Evolutionary conservation across 2,888 invertebrate genomes (phyloP), one percentile per base, ranked within the genome.

Genomic region (Lepeophtheirus nordmannii): DNA sequence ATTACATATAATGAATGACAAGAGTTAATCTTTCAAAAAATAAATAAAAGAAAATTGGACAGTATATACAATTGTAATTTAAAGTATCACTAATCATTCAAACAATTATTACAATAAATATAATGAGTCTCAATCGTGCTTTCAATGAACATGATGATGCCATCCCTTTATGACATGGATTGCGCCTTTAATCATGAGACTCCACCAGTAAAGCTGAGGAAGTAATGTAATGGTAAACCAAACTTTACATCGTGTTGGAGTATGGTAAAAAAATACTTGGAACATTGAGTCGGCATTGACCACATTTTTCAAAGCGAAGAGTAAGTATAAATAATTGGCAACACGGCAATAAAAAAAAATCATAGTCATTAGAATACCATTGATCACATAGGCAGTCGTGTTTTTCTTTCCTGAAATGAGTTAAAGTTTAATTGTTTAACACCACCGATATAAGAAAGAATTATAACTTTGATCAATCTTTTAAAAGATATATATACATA

Each of bases 261-360:
- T 62, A 17, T 30, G 30, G 30, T 39, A n/a, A 20, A 17, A 20
- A 9, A 62, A 39, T n/a, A 20, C 62, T 40, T 62, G 20, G n/a
- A 38, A 39, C 5, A 62, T 37, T 10, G 62, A 41, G 10, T 20
- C 17, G 38, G 17, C 41, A 11, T 23, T 62, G 10, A 30, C 17
- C 1, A 41, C 10, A 30, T 30, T 30, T 30, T 30, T 30, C 30
- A 30, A 30, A 14, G 39, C 62, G 30, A 5, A 7, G 30, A 30
- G 30, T 30, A 30, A 5, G 30, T 30, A 30, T 30, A 30, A 5
- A 79, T 86, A 83, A 76, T 85, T 83, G 69, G 81, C 76, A 65
- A 87, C 82, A 59, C 87, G 81, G 73, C 84, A 86, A 68, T 85
- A 72, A 73, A 85, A 83, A 78, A 87, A 87, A 0, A 83, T 81